Evolutionary conservation across 2,113 vertebrate species (phyloP).

Genomic region (Tiliqua scincoides): DNA sequence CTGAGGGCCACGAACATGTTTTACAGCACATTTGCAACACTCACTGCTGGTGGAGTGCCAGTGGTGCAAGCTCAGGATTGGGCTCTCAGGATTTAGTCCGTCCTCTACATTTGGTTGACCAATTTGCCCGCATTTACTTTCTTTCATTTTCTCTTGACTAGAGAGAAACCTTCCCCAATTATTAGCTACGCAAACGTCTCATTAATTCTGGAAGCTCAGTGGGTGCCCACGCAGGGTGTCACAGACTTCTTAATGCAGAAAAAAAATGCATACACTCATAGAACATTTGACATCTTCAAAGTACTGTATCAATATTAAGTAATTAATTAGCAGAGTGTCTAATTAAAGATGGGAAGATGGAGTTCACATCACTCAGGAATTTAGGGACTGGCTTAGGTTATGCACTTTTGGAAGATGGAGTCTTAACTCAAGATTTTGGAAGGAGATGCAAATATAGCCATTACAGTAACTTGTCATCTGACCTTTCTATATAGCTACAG

Average conservation of each 20-base stretch:
- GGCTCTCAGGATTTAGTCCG: background rate
- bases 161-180: background rate
- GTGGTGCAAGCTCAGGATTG: too few species aligned
- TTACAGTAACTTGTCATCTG: background rate
- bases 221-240: background rate
- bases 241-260: constrained; percentile 10
- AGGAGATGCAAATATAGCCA: background rate
- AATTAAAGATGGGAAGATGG: constrained; percentile 32
- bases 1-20: too few species aligned
- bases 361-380: constrained; percentile 16
- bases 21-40: too few species aligned
- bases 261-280: background rate
- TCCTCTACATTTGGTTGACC: background rate
- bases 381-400: background rate
- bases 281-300: constrained; percentile 43
- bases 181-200: background rate
- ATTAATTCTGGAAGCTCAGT: constrained; percentile 20
- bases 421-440: background rate
- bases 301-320: constrained; percentile 34
- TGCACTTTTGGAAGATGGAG: background rate
- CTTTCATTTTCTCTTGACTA: background rate
- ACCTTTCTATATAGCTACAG: background rate
- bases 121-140: background rate
- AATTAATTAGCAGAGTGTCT: constrained; percentile 39
- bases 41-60: too few species aligned